Conservation (phyloP, 2,797 vertebrate species). For the Phaenicophaeus curvirostris region DNA sequence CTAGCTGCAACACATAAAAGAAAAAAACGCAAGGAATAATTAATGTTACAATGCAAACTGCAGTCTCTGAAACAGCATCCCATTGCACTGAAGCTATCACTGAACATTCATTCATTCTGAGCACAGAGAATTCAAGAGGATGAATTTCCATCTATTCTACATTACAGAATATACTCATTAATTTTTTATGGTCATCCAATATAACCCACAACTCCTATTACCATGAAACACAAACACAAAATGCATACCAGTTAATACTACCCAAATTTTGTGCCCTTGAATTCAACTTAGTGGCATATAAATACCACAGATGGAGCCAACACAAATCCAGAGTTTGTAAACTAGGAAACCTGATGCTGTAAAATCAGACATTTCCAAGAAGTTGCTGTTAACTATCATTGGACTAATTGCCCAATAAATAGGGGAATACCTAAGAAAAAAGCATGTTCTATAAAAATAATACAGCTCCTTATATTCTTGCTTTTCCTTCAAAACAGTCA, state of each 20-base stretch:
- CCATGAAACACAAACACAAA: neutral
- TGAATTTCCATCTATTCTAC: neutral
- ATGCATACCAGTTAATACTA: neutral
- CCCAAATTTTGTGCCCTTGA: neutral
- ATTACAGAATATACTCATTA: neutral
- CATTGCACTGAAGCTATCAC: neutral
- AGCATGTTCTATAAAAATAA: neutral
- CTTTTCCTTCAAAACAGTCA: neutral
- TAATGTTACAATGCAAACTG: neutral
- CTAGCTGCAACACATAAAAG: neutral
- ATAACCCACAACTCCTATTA: neutral
- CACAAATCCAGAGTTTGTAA: neutral
- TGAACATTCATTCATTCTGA: neutral
- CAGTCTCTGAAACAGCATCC: neutral
- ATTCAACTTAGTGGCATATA: neutral
- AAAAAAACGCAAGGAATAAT: neutral
- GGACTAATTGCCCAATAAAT: neutral
- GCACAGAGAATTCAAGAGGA: neutral
- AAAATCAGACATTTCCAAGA: neutral
- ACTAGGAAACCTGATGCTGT: neutral
- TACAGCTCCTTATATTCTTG: neutral
- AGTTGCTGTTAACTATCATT: neutral
- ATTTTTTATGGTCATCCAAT: neutral
- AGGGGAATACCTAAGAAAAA: neutral
- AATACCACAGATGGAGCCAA: neutral